A percentile compares a stretch with the other conserved stretches of the same genome.
Conservation (phyloP, 1,140 invertebrate species). For the Agrypnia vestita region DNA sequence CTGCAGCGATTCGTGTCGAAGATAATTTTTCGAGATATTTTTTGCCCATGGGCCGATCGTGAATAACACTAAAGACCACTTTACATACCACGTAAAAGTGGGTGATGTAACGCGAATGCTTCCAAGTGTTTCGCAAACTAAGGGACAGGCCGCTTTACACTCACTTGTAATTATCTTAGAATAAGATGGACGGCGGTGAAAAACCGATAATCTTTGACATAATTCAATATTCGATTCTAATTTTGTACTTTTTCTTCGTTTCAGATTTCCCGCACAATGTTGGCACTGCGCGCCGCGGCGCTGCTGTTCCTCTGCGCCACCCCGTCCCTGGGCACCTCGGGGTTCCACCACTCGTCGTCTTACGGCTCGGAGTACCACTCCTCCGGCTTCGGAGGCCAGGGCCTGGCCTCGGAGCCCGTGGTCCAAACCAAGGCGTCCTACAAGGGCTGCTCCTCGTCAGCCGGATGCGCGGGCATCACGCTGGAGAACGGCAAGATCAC, state of each 20-base stretch:
- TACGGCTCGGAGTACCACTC: conserved; percentile 34
- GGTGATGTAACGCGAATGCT: no score
- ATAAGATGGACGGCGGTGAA: no score
- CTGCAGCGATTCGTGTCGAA: no score
- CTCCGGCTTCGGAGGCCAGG: conserved; percentile 19
- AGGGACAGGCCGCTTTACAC: no score
- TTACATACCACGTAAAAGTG: no score
- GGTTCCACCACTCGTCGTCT: conserved; percentile 24
- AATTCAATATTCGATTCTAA: neutral
- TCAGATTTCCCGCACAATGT: conserved; percentile 40
- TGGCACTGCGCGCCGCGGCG: conserved; percentile 29
- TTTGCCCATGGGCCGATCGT: no score
- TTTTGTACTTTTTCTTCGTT: conserved; percentile 13
- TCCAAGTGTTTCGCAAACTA: no score
- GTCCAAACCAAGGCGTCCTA: conserved; percentile 69
- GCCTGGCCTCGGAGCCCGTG: conserved; percentile 58
- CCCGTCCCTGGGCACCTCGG: neutral
- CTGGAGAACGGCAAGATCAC: conserved; percentile 69
- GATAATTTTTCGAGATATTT: no score
- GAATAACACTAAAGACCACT: no score
- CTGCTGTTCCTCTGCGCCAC: conserved; percentile 24
- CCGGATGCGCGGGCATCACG: conserved; percentile 70
- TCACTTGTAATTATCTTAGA: no score
- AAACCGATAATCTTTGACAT: no score
- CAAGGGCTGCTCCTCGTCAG: conserved; percentile 67